Evolutionary conservation across 2,888 invertebrate species (phyloP), one percentile per base, ranked within the genome.

Genomic region (Muscina levida): DNA sequence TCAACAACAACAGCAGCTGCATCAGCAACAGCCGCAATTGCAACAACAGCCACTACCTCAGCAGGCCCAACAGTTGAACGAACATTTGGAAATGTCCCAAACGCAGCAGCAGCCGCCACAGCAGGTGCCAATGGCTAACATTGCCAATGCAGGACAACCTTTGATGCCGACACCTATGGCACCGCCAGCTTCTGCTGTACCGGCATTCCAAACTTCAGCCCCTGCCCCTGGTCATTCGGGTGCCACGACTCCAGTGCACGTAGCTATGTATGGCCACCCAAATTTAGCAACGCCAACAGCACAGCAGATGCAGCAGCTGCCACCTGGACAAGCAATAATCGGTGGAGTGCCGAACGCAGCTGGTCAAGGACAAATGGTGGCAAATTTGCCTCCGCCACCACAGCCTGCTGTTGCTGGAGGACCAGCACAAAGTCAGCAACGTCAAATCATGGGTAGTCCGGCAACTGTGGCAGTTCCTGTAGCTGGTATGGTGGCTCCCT

Each of bases 301-400:
- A 39, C 92, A 93, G 22, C 82, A 79, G 44, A 90, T 90, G 70
- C 82, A 82, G 22, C 82, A 82, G 22, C 87, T 88, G 19, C 92
- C 92, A 19, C 15, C 91, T 91, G 26, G 92, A 91, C 67, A 92
- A 92, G 57, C 93, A 92, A 26, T 91, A 92, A n/a, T 92, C 92
- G 31, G 91, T 19, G 79, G 80, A 11, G 85, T 86, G n/a, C 88
- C 86, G 70, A 85, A 86, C 22, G 87, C 84, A 53, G 83, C 72
- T 13, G 62, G 42, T 19, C 80, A 85, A 57, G 80, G 68, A 0
- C 84, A 82, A 71, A 76, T 83, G 51, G 76, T 84, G 11, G 44
- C 68, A n/a, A 65, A 37, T 22, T 22, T 72, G 8, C 56, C 71
- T 13, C 79, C 73, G 13, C 82, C 76, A 15, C 78, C 74, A 26